These are phyloP conservation scores for Oligia fasciuncula DNA, from an alignment of 2,888 invertebrate species.

Conservation along the genomic window DNA sequence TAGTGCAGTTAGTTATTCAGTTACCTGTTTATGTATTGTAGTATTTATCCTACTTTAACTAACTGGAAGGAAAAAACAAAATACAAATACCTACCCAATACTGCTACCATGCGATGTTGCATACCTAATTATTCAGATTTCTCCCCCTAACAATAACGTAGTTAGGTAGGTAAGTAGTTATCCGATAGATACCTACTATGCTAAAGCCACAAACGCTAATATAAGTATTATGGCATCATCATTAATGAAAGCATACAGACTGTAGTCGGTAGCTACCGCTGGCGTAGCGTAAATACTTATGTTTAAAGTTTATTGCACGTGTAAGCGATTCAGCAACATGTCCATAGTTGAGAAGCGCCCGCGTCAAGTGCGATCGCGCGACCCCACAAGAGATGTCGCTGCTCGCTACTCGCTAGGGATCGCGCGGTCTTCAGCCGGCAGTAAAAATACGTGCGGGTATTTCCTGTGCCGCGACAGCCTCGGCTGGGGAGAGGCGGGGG, in stretches of 20 bases:
- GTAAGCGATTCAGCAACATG: slow-evolving; percentile 50
- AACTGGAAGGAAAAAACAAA: slow-evolving; percentile 38
- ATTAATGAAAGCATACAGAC: slow-evolving; percentile 14
- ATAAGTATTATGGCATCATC: background rate
- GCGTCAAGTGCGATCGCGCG: slow-evolving; percentile 57
- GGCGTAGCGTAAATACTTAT: slow-evolving; percentile 12
- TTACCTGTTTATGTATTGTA: slow-evolving; percentile 59
- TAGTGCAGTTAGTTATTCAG: slow-evolving; percentile 43
- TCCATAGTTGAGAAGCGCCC: slow-evolving; percentile 32
- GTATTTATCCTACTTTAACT: slow-evolving; percentile 26
- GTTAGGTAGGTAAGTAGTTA: background rate
- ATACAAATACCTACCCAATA: slow-evolving; percentile 17
- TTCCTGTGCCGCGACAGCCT: slow-evolving; percentile 83
- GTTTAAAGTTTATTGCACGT: slow-evolving; percentile 24
- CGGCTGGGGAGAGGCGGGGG: slow-evolving; percentile 77
- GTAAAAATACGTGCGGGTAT: slow-evolving; percentile 89
- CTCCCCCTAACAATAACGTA: background rate
- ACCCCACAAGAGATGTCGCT: slow-evolving; percentile 84
- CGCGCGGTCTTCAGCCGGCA: slow-evolving; percentile 80
- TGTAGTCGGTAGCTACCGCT: background rate
- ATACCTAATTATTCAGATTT: background rate
- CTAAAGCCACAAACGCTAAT: slow-evolving; percentile 6
- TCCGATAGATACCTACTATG: background rate
- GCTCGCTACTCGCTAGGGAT: slow-evolving; percentile 73
- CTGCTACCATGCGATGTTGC: background rate